A percentile compares a stretch with the other conserved stretches of the same genome.
phyloP scores from a whole-genome alignment of 2,888 invertebrate genomes.

The Chrysotoxum bicinctum region DNA sequence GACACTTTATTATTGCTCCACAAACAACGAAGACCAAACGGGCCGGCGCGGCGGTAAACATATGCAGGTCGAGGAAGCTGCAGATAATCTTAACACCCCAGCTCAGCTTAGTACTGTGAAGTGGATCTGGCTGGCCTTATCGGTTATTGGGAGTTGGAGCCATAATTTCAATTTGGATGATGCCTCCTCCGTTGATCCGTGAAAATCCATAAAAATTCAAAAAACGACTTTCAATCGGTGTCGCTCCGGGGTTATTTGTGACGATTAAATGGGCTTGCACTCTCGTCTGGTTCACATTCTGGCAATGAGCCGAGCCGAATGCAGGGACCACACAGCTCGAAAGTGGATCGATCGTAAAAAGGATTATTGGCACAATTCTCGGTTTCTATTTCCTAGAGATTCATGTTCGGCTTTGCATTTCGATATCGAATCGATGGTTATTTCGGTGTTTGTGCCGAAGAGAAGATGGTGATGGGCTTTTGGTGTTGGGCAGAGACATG shows the following conservation, averaged over 20 bases:
- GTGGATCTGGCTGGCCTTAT: constrained; percentile 33
- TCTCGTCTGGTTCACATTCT: constrained; percentile 31
- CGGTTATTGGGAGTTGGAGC: constrained; percentile 50
- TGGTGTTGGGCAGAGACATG: constrained; percentile 10
- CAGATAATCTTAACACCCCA: constrained; percentile 65
- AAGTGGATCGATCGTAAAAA: constrained; percentile 71
- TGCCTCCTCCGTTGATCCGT: constrained; percentile 50
- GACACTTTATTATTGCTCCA: constrained; percentile 72
- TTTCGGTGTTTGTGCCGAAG: constrained; percentile 11
- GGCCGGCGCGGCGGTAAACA: constrained; percentile 32
- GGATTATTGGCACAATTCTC: constrained; percentile 70
- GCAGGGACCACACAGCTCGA: constrained; percentile 65
- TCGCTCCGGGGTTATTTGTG: constrained; percentile 60
- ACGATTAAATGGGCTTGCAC: constrained; percentile 69
- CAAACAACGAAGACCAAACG: constrained; percentile 59
- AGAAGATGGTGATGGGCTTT: constrained; percentile 22
- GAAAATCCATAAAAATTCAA: constrained; percentile 54
- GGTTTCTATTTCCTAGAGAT: constrained; percentile 62
- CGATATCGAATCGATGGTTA: background rate
- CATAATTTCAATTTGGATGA: constrained; percentile 50
- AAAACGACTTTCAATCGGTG: constrained; percentile 52
- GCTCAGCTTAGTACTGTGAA: background rate
- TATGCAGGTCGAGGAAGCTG: constrained; percentile 64
- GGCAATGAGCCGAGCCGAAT: background rate
- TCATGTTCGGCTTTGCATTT: constrained; percentile 2